Base-by-base conservation (phyloP, 2,888 invertebrate species). In the Anagyrus pseudococci region DNA sequence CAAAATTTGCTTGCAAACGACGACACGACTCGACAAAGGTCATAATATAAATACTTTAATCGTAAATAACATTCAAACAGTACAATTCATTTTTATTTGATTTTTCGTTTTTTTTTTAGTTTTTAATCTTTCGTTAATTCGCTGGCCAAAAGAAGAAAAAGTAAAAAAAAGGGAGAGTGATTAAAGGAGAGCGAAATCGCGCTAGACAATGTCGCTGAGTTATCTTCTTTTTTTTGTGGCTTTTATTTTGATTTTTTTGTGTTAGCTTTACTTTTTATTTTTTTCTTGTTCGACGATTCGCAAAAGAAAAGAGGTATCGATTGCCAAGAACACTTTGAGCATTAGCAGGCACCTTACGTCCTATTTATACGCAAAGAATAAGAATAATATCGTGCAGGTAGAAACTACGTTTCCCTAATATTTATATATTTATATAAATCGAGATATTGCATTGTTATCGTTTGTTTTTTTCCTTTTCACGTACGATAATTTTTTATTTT, bases 341-440 rank as follows among this genome's bases (percentile, higher is more conserved):
- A 76, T 75, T 74, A 72, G 73, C 73, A 75, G 74, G 75, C 73
- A 73, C 72, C 75, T 77, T 77, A 76, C 67, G 68, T 70, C 70
- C 75, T 76, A 66, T 59, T 20, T 49, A 15, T 64, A 62, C 59
- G 57, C 59, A 62, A 66, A 77, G 68, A 70, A 70, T 70, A 71
- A 71, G 71, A 56, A 74, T 71, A 72, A 68, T 74, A 74, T 75
- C 72, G 73, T 72, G 74, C 73, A 73, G 71, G 71, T 73, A 74
- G 74, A 76, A 74, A 73, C 72, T 72, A 71, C 67, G 70, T 71
- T 71, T 71, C 71, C 68, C 50, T 63, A n/a, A n/a, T n/a, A 61
- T 68, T 58, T 58, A 59, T 68, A 69, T 61, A 65, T 56, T 58
- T 53, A 56, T 10, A 29, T 29, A 29, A 29, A 29, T 29, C 29